phyloP scores from a whole-genome alignment of 2,797 vertebrate species.

The Babyrousa celebensis region DNA sequence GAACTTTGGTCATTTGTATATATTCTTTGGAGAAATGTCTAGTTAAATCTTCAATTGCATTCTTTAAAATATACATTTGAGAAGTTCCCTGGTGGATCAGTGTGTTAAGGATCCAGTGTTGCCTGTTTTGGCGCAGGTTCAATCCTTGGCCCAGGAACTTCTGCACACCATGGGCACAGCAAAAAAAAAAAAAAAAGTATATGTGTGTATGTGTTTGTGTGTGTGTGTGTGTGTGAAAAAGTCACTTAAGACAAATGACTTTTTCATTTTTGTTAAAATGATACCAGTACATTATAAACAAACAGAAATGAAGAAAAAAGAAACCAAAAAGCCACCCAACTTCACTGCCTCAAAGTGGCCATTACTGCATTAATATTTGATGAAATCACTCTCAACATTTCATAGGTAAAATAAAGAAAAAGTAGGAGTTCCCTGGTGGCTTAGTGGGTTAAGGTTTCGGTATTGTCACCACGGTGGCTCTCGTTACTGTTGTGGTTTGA shows the following conservation, averaged over 20 bases:
- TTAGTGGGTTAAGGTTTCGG: too few relatives aligned
- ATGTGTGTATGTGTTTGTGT: too few relatives aligned
- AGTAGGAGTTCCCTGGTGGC: too few relatives aligned
- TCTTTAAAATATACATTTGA: neutral
- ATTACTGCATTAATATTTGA: neutral
- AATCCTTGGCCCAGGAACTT: too few relatives aligned
- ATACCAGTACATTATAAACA: neutral
- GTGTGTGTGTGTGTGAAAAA: too few relatives aligned
- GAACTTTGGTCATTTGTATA: too few relatives aligned
- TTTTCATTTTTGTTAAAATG: neutral
- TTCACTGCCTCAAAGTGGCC: neutral
- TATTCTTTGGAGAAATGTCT: too few relatives aligned
- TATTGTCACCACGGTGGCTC: too few relatives aligned
- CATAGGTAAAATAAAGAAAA: neutral
- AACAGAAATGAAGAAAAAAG: neutral
- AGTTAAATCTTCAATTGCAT: neutral
- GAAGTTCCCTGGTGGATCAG: too few relatives aligned
- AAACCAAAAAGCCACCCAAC: neutral
- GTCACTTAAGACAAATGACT: neutral
- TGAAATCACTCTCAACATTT: neutral
- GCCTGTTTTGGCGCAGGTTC: too few relatives aligned
- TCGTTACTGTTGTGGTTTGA: too few relatives aligned
- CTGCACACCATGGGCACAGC: neutral
- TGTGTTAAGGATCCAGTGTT: neutral
- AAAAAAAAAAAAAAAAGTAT: neutral